Base-by-base conservation (phyloP, 2,113 vertebrate genomes). In the Trogon melanurus region DNA sequence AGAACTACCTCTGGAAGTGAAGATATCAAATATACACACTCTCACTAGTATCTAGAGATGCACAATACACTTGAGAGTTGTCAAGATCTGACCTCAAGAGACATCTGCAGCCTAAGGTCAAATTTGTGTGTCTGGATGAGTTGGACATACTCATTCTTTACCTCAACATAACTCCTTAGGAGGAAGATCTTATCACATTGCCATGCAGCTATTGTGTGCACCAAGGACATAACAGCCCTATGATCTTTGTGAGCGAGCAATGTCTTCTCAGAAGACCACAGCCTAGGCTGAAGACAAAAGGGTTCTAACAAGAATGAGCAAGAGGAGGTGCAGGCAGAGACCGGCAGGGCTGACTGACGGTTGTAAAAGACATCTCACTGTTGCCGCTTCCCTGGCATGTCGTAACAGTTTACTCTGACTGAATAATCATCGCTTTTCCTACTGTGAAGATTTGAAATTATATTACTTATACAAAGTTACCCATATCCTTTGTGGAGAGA, bases 321-420 rank as follows among this genome's bases (percentile, higher is more conserved):
- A 45, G 13, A 79, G 36, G 23, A 34, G 13, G 34, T 1, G 3
- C 50, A 51, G 5, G 17, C 6, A 2, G 10, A 91, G 15, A 1
- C 27, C 56, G 34, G 15, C 16, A 4, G 16, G 10, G 32, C 12
- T 65, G 38, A 25, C 36, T 83, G 36, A 36, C 36, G 9, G 21
- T 25, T 84, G 32, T 17, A 79, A 57, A 38, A 64, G 10, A 48
- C 13, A 29, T 56, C 15, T 65, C 64, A 45, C 16, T 6, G 5
- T 20, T 66, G 36, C 5, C 1, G 1, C 21, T 66, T 81, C 1
- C 0, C 32, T 56, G 25, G 30, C 6, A 47, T 4, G 1, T 56
- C 27, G 58, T 79, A 41, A 58, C 74, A 64, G 12, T 32, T 80
- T 72, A 70, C 8, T 38, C n/a, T 76, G 36, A 65, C 10, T 53